Conservation (phyloP, 2,888 invertebrate genomes). For the Rugalucina vietnamica region DNA sequence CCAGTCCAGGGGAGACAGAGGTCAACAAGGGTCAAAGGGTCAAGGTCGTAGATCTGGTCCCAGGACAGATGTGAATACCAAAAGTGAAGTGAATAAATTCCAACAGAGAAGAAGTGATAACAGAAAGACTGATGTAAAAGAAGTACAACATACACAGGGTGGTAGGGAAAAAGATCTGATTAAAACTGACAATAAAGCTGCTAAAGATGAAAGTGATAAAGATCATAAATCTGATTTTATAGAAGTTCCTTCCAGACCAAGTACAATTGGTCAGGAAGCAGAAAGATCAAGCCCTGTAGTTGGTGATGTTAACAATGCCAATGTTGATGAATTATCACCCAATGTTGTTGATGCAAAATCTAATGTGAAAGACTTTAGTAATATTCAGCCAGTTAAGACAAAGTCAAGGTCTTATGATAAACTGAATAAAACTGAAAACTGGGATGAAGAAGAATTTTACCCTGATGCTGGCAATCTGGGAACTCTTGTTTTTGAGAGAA, state of each 20-base stretch:
- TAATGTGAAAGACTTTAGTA: conserved; percentile 17
- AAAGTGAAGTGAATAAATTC: not conserved
- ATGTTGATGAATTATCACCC: conserved; percentile 32
- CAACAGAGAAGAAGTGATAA: not conserved
- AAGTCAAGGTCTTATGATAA: conserved; percentile 57
- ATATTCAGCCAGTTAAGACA: conserved; percentile 29
- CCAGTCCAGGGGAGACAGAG: not conserved
- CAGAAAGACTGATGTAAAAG: not conserved
- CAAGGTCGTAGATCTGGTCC: conserved; percentile 53
- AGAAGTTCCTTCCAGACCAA: conserved; percentile 60
- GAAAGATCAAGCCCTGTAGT: conserved; percentile 54
- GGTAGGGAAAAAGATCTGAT: not conserved
- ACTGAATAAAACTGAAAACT: conserved; percentile 48
- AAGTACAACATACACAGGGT: not conserved
- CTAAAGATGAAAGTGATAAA: conserved; percentile 26
- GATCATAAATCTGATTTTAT: conserved; percentile 45
- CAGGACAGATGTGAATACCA: conserved; percentile 40
- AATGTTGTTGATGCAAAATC: conserved; percentile 19
- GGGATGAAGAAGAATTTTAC: conserved; percentile 54
- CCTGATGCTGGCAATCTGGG: conserved; percentile 49
- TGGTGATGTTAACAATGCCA: conserved; percentile 43
- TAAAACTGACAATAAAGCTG: not conserved
- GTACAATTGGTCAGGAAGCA: conserved; percentile 62
- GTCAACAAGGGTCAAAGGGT: conserved; percentile 50
- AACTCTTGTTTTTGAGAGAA: conserved; percentile 70